phyloP scores from a whole-genome alignment of 2,888 invertebrate species.

The Autographa gamma region DNA sequence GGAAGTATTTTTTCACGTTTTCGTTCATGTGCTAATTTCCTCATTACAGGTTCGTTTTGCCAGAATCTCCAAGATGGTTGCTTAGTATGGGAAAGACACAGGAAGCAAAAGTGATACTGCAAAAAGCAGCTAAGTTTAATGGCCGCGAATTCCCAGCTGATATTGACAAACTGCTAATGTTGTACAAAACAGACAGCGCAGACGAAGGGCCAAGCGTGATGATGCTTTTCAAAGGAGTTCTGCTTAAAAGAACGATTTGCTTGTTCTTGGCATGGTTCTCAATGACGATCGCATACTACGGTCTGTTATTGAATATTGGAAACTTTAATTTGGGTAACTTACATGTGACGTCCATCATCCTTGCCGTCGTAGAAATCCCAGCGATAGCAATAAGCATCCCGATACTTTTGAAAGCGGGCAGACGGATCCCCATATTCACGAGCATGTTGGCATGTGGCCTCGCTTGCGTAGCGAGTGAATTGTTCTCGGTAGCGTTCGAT shows the following conservation, averaged over 20 bases:
- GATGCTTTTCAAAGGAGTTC: constrained; percentile 91
- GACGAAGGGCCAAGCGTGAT: constrained; percentile 88
- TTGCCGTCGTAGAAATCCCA: constrained; percentile 93
- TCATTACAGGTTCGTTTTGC: constrained; percentile 91
- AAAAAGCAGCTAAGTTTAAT: constrained; percentile 91
- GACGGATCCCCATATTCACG: constrained; percentile 92
- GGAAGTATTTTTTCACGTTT: not conserved
- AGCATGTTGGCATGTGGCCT: constrained; percentile 91
- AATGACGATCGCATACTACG: constrained; percentile 94
- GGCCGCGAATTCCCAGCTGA: constrained; percentile 90
- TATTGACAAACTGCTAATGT: constrained; percentile 91
- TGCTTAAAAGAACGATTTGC: constrained; percentile 91
- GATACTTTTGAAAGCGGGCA: constrained; percentile 92
- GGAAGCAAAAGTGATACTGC: constrained; percentile 91
- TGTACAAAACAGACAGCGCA: constrained; percentile 80
- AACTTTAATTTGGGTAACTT: constrained; percentile 93
- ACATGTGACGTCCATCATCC: constrained; percentile 92
- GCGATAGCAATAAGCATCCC: constrained; percentile 93
- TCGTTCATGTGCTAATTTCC: not conserved
- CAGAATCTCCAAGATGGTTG: constrained; percentile 95
- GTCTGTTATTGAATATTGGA: constrained; percentile 92
- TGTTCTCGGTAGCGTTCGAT: constrained; percentile 86
- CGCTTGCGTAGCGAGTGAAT: constrained; percentile 91
- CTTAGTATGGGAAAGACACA: constrained; percentile 92
- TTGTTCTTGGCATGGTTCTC: constrained; percentile 93